Base-by-base conservation (phyloP, 2,797 vertebrate species). In the Salmo trutta region DNA sequence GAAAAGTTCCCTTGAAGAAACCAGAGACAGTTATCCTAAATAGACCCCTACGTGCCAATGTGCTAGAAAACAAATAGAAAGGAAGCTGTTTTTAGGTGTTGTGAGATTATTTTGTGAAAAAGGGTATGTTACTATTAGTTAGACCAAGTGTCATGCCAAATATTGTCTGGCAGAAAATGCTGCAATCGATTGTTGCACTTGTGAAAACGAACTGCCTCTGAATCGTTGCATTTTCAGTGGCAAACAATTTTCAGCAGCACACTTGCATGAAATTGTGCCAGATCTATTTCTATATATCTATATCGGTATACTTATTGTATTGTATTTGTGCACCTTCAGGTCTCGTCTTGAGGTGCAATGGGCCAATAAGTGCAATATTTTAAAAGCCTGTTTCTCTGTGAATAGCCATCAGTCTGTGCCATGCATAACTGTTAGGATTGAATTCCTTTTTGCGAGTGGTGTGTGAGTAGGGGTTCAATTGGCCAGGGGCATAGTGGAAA, bases 331-430 rank as follows among this genome's bases (percentile, higher is more conserved):
- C 81, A 76, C 71, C 83, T 83, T 79, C 75, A 83, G 29, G 59
- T 77, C 10, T 72, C 24, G 24, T 78, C 73, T 78, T 83, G 84
- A 83, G 86, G 65, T 80, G 83, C 81, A 84, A 80, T 86, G 84
- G 86, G 86, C 86, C 86, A 88, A 82, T 79, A 88, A 84, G 86
- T 88, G 86, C 86, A 88, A 88, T 88, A 88, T 86, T 83, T 82
- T 51, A 41, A 80, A 81, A 83, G 72, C 81, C 78, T 86, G 65
- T 82, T 78, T 84, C 76, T 76, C 53, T 88, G 86, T 88, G 82
- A 67, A 88, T 86, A 88, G 52, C 56, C 73, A 77, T 77, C 51
- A 75, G 53, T 79, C 75, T 24, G 70, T 33, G 56, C 76, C 70
- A 52, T 15, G 59, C 27, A 51, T 72, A 52, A 73, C 71, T 36